Conservation (phyloP, 2,113 vertebrate species). For the Struthidea cinerea region DNA sequence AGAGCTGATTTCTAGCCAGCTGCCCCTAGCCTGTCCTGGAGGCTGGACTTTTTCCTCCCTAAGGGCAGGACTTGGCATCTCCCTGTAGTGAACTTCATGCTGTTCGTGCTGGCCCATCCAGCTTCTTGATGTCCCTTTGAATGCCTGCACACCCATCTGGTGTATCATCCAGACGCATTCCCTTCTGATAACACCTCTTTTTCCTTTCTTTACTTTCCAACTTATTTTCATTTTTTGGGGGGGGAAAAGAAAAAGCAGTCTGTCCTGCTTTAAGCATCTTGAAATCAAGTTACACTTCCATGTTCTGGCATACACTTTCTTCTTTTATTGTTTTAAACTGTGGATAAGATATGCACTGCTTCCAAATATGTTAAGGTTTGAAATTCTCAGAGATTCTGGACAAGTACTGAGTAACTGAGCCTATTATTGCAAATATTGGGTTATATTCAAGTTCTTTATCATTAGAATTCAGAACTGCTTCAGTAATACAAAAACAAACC, state of each 20-base stretch:
- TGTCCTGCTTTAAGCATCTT: not conserved
- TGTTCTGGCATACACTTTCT: not conserved
- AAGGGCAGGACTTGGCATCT: not conserved
- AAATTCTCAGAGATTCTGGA: conserved; percentile 10
- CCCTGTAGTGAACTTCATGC: not conserved
- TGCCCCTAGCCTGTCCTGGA: not conserved
- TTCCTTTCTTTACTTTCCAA: not conserved
- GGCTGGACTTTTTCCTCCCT: not conserved
- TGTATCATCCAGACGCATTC: not conserved
- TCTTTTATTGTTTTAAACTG: not conserved
- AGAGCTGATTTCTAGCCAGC: not conserved
- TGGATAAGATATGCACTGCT: not conserved
- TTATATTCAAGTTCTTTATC: conserved; percentile 33
- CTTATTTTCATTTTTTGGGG: fast-evolving
- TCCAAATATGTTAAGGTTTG: not conserved
- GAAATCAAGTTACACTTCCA: not conserved
- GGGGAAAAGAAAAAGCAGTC: no score
- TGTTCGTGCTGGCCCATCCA: not conserved
- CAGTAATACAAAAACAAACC: conserved; percentile 9
- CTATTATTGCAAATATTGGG: not conserved
- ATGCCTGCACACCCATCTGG: not conserved
- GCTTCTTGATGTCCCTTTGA: not conserved
- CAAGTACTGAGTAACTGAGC: conserved; percentile 11
- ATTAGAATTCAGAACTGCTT: conserved; percentile 41
- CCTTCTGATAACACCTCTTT: not conserved